Evolutionary conservation across 2,797 vertebrate genomes (phyloP).

Genomic region (Hemibagrus guttatus): DNA sequence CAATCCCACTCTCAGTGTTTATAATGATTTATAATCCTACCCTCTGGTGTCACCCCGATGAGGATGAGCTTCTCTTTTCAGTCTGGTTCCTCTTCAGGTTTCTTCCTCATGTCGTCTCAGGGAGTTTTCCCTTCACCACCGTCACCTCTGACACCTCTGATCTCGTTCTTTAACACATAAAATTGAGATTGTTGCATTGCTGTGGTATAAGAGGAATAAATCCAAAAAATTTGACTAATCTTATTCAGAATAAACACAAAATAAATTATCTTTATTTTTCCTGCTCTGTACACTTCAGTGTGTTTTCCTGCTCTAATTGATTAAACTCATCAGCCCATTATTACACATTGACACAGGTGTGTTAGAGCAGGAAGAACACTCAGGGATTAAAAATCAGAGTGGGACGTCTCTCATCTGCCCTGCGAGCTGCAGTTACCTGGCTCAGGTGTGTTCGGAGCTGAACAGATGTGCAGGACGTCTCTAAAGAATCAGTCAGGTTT

Average conservation of each 20-base stretch:
- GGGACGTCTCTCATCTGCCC: not conserved
- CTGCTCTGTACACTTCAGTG: too few relatives aligned
- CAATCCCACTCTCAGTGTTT: too few relatives aligned
- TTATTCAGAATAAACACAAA: not conserved
- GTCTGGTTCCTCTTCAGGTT: too few relatives aligned
- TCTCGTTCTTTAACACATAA: not conserved
- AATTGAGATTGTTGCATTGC: not conserved
- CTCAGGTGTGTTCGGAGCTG: conserved; percentile 15
- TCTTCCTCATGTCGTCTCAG: too few relatives aligned
- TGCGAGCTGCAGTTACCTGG: not conserved
- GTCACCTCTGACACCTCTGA: too few relatives aligned
- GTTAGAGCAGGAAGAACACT: not conserved
- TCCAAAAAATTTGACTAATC: not conserved
- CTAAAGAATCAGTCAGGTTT: not conserved
- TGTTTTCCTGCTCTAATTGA: not conserved
- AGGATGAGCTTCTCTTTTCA: too few relatives aligned
- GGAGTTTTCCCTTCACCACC: too few relatives aligned
- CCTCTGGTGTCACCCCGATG: too few relatives aligned
- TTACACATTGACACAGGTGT: not conserved
- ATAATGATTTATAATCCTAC: too few relatives aligned
- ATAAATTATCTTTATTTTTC: not conserved
- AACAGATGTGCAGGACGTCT: not conserved
- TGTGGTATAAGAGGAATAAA: not conserved
- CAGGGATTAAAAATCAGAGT: not conserved
- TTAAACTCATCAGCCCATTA: not conserved